A percentile compares a stretch with the other conserved stretches of the same genome.
Evolutionary conservation across 2,113 vertebrate species (phyloP).

Genomic region (Platysteira castanea): DNA sequence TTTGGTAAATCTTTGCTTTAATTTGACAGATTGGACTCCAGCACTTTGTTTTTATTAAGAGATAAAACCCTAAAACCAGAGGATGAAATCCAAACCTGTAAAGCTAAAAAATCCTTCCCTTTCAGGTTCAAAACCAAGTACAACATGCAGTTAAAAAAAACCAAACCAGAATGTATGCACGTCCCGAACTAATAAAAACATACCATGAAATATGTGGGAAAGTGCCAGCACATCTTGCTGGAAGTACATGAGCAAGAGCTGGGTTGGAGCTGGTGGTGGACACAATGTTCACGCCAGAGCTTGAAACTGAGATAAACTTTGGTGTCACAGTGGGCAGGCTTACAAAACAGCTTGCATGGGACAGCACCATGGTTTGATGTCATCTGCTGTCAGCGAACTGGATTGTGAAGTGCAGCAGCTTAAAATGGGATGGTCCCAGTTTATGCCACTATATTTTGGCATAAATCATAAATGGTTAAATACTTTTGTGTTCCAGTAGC

Average conservation of each 20-base stretch:
- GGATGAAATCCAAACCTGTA: not conserved
- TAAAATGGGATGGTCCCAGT: not conserved
- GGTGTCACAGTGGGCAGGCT: not conserved
- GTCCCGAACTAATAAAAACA: not conserved
- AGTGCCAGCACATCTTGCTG: not conserved
- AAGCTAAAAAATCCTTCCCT: not conserved
- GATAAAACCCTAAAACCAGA: not conserved
- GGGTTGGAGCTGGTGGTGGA: not conserved
- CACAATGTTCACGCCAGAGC: not conserved
- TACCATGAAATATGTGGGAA: not conserved
- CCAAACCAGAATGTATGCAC: not conserved
- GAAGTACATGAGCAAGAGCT: not conserved
- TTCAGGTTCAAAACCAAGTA: not conserved
- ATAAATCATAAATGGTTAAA: not conserved
- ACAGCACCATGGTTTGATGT: not conserved
- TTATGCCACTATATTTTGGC: not conserved
- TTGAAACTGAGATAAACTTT: not conserved
- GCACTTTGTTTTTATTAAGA: conserved; percentile 11
- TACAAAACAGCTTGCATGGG: not conserved
- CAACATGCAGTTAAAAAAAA: not conserved
- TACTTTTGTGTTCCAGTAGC: not conserved
- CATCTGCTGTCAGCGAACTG: not conserved
- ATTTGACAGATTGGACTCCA: not conserved
- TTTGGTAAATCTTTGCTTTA: conserved; percentile 46
- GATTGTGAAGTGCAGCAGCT: not conserved